Conservation (phyloP, 2,888 invertebrate genomes). For the Rhingia campestris region DNA sequence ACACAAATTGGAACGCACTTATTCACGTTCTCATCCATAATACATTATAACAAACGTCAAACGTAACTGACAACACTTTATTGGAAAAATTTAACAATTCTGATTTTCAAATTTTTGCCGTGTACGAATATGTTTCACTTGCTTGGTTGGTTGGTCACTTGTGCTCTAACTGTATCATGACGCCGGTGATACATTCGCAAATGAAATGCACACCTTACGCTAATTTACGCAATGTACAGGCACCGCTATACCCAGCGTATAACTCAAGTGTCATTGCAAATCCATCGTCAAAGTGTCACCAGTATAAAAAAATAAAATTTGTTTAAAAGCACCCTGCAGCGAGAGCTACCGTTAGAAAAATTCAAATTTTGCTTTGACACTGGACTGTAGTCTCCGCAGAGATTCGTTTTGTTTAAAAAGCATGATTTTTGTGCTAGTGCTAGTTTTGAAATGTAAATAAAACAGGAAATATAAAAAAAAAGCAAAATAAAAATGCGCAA, state of each 20-base stretch:
- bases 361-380: slow-evolving; percentile 22
- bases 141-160: slow-evolving; percentile 51
- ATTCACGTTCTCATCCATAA: slow-evolving; percentile 43
- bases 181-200: slow-evolving; percentile 29
- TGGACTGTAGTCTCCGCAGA: background rate
- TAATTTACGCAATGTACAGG: slow-evolving; percentile 34
- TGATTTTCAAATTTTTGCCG: slow-evolving; percentile 14
- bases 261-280: background rate
- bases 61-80: background rate
- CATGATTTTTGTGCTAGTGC: no score
- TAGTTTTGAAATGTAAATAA: background rate
- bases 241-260: slow-evolving; percentile 21
- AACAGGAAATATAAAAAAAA: slow-evolving; percentile 44
- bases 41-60: slow-evolving; percentile 32
- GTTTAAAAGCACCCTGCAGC: background rate
- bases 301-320: background rate
- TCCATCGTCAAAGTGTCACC: background rate
- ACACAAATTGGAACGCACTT: slow-evolving; percentile 19
- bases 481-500: background rate
- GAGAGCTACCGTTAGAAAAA: slow-evolving; percentile 31
- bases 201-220: slow-evolving; percentile 54
- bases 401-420: background rate
- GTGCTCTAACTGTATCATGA: slow-evolving; percentile 36
- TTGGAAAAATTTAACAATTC: slow-evolving; percentile 7
- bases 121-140: slow-evolving; percentile 50